Conservation (phyloP, 1,140 invertebrate species). For the Plodia interpunctella region DNA sequence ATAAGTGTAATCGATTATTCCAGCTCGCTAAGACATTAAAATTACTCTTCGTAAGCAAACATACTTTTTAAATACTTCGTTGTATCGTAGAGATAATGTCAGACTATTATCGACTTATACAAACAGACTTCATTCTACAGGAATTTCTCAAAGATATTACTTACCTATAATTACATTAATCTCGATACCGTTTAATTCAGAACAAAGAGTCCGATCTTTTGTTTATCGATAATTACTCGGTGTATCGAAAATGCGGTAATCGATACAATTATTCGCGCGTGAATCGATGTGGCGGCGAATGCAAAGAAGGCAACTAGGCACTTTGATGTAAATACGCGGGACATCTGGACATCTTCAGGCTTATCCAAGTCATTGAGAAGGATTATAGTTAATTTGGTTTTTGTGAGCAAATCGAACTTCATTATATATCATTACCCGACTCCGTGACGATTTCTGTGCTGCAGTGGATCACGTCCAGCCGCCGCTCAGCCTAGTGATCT, state of each 20-base stretch:
- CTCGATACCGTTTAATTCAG: neutral
- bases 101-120: neutral
- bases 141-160: neutral
- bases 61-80: too few relatives aligned
- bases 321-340: neutral
- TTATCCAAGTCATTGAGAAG: too few relatives aligned
- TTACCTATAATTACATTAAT: neutral
- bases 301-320: neutral
- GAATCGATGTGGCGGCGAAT: neutral
- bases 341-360: neutral
- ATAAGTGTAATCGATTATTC: too few relatives aligned
- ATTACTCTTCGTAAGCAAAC: too few relatives aligned
- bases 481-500: too few relatives aligned
- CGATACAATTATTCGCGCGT: constrained; percentile 4
- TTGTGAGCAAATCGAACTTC: too few relatives aligned
- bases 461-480: too few relatives aligned
- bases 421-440: too few relatives aligned
- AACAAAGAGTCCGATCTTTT: constrained; percentile 5
- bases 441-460: too few relatives aligned
- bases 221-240: constrained; percentile 9
- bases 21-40: too few relatives aligned
- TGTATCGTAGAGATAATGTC: neutral
- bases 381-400: neutral
- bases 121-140: neutral
- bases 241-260: constrained; percentile 10